Percentiles rank a stretch among this genome's conserved stretches.
phyloP scores from a whole-genome alignment of 2,113 vertebrate species.

The Ondatra zibethicus region DNA sequence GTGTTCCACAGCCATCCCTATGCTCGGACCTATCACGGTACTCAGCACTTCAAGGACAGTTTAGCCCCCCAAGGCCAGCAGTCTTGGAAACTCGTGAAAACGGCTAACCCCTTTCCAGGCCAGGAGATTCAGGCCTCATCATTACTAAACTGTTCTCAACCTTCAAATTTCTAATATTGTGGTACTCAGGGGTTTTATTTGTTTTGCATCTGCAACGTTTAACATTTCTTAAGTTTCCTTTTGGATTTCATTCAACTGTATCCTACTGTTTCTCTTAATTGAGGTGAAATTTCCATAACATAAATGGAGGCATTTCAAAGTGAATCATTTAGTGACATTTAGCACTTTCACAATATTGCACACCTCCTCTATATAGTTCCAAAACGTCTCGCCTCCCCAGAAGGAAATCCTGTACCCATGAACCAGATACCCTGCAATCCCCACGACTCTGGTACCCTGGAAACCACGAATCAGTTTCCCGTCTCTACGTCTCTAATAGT shows the following conservation, averaged over 20 bases:
- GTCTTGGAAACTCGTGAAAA: background rate
- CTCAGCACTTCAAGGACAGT: background rate
- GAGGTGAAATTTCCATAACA: background rate
- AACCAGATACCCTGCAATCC: background rate
- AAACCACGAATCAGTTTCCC: background rate
- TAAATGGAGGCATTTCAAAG: background rate
- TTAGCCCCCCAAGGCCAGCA: no score
- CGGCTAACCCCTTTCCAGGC: rapidly evolving
- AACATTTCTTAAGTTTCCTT: background rate
- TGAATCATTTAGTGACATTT: background rate
- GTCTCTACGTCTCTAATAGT: background rate
- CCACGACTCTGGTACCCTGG: rapidly evolving
- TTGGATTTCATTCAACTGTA: background rate
- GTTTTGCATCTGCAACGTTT: background rate
- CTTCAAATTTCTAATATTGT: background rate
- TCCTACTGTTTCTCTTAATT: background rate
- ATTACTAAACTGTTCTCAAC: no score
- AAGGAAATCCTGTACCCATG: background rate
- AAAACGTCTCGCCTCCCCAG: background rate
- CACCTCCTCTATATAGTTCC: background rate
- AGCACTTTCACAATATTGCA: background rate
- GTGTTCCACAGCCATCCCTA: no score
- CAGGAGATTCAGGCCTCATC: background rate
- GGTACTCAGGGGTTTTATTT: background rate
- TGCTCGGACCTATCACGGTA: background rate